phyloP scores from a whole-genome alignment of 2,797 vertebrate species.

The Darevskia mixta region DNA sequence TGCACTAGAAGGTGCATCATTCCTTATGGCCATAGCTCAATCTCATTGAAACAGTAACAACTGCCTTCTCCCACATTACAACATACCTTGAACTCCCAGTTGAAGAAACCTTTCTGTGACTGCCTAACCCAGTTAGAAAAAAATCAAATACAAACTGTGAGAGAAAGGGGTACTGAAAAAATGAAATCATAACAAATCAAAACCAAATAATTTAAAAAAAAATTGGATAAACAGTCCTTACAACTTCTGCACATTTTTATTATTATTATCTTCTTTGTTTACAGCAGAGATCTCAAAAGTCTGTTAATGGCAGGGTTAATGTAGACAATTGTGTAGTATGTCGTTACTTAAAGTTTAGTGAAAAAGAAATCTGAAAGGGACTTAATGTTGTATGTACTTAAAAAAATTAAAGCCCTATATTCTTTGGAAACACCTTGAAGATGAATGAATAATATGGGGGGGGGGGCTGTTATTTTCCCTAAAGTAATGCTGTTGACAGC shows the following conservation, averaged over 20 bases:
- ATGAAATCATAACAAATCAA: conserved; percentile 47
- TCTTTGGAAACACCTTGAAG: conserved; percentile 61
- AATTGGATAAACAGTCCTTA: conserved; percentile 75
- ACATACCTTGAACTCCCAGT: conserved; percentile 76
- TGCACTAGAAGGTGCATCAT: conserved; percentile 33
- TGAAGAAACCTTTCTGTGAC: conserved; percentile 75
- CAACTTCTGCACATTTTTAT: conserved; percentile 69
- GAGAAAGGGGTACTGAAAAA: conserved; percentile 74
- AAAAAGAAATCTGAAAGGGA: conserved; percentile 55
- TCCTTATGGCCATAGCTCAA: conserved; percentile 58
- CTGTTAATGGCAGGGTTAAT: conserved; percentile 64
- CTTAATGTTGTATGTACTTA: conserved; percentile 45
- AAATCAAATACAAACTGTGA: conserved; percentile 74
- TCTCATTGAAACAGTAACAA: conserved; percentile 70
- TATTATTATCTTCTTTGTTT: conserved; percentile 38
- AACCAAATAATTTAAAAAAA: conserved; percentile 45
- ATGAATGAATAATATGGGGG: conserved; percentile 48
- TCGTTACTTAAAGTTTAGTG: conserved; percentile 57
- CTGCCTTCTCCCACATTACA: conserved; percentile 78
- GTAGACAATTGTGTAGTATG: conserved; percentile 64
- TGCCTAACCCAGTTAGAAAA: conserved; percentile 81
- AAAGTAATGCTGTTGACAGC: conserved; percentile 54
- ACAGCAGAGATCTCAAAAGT: conserved; percentile 54
- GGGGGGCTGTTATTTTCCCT: conserved; percentile 58
- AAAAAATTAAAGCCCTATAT: conserved; percentile 51